Conservation (phyloP, 2,888 invertebrate species). For the Craniophora ligustri region DNA sequence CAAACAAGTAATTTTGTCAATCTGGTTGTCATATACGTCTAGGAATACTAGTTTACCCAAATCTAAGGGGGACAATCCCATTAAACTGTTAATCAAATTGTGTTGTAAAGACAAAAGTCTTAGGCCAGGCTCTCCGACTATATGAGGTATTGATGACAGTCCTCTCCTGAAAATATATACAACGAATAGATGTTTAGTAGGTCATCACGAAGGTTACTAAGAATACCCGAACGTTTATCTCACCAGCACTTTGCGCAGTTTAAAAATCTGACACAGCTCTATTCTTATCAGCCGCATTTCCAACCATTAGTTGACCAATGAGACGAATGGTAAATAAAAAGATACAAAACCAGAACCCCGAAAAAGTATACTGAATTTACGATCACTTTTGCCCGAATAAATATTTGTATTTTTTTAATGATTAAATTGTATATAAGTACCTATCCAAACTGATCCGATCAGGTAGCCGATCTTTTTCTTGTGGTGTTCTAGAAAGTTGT, state of each 20-base stretch:
- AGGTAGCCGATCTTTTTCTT: constrained; percentile 94
- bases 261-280: too few relatives aligned
- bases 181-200: background rate
- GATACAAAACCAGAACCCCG: too few relatives aligned
- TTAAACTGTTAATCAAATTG: constrained; percentile 94
- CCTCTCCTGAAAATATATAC: constrained; percentile 89
- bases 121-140: constrained; percentile 94
- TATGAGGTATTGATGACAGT: constrained; percentile 93
- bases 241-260: too few relatives aligned
- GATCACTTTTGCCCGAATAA: too few relatives aligned
- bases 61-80: constrained; percentile 87
- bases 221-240: too few relatives aligned
- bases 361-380: too few relatives aligned
- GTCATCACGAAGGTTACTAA: too few relatives aligned
- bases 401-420: too few relatives aligned
- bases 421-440: too few relatives aligned
- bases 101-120: constrained; percentile 96
- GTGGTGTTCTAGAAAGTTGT: constrained; percentile 91
- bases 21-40: constrained; percentile 98
- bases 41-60: constrained; percentile 95
- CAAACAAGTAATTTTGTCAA: constrained; percentile 94
- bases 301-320: too few relatives aligned
- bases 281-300: too few relatives aligned
- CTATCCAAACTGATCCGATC: constrained; percentile 96
- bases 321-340: too few relatives aligned